A percentile compares a stretch with the other conserved stretches of the same genome.
Evolutionary conservation across 2,797 vertebrate species (phyloP).

Genomic region (Sylvilagus floridanus): DNA sequence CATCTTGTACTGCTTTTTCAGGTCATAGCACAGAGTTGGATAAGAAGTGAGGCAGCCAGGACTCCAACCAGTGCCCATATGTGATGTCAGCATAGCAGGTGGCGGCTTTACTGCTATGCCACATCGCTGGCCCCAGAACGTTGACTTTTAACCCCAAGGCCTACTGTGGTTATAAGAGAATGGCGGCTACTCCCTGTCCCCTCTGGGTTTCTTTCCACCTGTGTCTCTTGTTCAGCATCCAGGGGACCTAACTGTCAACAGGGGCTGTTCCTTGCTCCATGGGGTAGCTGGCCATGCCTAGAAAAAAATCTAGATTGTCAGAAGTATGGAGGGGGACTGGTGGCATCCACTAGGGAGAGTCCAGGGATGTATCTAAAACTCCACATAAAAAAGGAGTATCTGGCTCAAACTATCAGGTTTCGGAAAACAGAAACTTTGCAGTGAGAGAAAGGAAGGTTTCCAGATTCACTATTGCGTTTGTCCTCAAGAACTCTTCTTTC

Average conservation of each 20-base stretch:
- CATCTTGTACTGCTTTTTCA: too few species aligned
- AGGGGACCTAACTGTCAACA: neutral
- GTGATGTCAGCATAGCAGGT: too few species aligned
- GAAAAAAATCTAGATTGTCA: neutral
- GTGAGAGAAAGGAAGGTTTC: neutral
- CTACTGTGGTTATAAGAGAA: neutral
- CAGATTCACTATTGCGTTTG: conserved; percentile 7
- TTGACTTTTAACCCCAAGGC: neutral
- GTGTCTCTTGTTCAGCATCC: neutral
- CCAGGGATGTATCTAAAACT: neutral
- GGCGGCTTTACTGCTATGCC: too few species aligned
- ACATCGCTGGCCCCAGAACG: too few species aligned
- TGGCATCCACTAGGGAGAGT: neutral
- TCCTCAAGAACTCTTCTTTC: neutral
- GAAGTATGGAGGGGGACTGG: neutral
- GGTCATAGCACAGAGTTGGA: too few species aligned
- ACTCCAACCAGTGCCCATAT: too few species aligned
- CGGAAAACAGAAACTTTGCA: neutral
- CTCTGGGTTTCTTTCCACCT: neutral
- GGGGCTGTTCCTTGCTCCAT: neutral
- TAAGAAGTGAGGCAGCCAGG: too few species aligned
- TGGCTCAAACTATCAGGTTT: neutral
- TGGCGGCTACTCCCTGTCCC: neutral
- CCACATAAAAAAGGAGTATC: neutral
- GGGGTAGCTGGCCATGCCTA: neutral